phyloP scores from a whole-genome alignment of 2,113 vertebrate species.

The Poeciliopsis prolifica region DNA sequence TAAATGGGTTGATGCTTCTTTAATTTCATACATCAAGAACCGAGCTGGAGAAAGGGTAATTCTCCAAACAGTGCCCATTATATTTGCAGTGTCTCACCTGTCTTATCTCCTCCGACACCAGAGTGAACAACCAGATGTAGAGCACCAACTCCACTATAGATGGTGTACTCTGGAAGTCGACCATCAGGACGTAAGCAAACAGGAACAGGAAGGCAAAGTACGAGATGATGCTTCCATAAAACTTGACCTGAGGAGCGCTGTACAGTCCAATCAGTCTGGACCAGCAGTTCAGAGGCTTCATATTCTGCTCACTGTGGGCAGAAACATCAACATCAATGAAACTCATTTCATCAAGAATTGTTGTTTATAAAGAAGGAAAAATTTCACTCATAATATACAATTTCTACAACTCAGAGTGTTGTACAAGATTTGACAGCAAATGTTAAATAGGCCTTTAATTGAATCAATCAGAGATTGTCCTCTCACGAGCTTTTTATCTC shows the following conservation, averaged over 20 bases:
- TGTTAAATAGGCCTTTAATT: too few species aligned
- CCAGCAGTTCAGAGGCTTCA: constrained; percentile 65
- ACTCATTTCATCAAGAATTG: too few species aligned
- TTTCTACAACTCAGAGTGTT: too few species aligned
- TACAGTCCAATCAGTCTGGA: constrained; percentile 80
- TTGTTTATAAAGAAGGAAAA: too few species aligned
- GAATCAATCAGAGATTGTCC: too few species aligned
- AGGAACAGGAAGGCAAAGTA: constrained; percentile 94
- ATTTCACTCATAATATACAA: too few species aligned
- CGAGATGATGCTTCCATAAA: constrained; percentile 90
- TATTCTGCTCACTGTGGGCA: constrained; percentile 28
- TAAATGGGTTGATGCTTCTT: too few species aligned
- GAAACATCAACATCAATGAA: neutral
- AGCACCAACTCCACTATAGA: constrained; percentile 85
- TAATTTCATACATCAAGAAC: too few species aligned
- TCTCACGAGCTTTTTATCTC: constrained; percentile 66
- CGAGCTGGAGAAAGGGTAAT: too few species aligned
- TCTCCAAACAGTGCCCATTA: too few species aligned
- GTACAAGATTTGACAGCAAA: too few species aligned
- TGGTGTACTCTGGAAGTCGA: constrained; percentile 88
- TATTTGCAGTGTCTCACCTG: constrained; percentile 81
- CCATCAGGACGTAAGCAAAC: constrained; percentile 91
- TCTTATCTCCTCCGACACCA: constrained; percentile 91
- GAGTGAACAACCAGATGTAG: constrained; percentile 90
- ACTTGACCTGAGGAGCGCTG: constrained; percentile 86